Evolutionary conservation across 2,888 invertebrate species (phyloP), one percentile per base, ranked within the genome.

Genomic region (Ormia ochracea): DNA sequence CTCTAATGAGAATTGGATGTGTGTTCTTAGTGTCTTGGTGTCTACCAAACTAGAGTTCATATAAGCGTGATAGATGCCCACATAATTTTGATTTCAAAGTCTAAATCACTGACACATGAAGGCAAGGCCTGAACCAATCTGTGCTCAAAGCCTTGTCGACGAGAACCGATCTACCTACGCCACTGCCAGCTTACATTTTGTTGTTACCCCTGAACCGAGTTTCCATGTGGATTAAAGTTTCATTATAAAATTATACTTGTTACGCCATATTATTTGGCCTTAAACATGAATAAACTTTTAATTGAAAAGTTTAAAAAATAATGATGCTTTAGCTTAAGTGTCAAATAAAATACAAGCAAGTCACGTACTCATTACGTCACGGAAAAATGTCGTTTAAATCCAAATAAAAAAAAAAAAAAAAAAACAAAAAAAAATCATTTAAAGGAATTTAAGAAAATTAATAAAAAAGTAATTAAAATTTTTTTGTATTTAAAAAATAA

Each of bases 281-380:
- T 31, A 56, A 23, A 14, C 12, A 54, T 45, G 54, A 36, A 17
- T 28, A 69, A 61, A 31, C 23, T 38, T n/a, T 63, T 33, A 69
- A 26, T 56, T 41, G 48, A 56, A 48, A 48, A 38, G 38, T 50
- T 54, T 45, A 28, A 26, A 52, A 50, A 2, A 10, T 1, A n/a
- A 6, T 33, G 41, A 19, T 2, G 14, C 5, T 50, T 26, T n/a
- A n/a, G 61, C 43, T 63, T 9, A 54, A 43, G 21, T 21, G 26
- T 9, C 41, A 66, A 70, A 77, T 72, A 79, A 77, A 79, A 79
- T 75, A 70, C 72, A 50, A 58, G 54, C 38, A 79, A 68, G 72
- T 80, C 80, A 80, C 75, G 76, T 80, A 63, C 72, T 26, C 70
- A 63, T 61, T 61, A 72, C 19, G 26, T 33, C 28, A 66, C 14